Conservation (phyloP, 2,113 vertebrate species). For the Crocuta crocuta region DNA sequence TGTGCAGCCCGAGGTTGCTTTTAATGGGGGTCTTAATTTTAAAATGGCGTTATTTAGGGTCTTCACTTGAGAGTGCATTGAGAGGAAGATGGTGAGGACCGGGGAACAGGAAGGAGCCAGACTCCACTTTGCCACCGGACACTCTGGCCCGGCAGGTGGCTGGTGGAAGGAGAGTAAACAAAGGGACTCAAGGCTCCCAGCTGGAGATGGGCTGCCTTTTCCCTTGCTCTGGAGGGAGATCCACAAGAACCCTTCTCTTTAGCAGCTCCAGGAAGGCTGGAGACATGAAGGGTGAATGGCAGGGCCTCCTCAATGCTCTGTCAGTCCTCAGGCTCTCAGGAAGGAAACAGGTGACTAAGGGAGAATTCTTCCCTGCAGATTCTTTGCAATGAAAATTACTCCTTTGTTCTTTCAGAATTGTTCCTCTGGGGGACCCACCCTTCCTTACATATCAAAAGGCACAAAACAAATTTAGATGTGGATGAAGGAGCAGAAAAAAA, state of each 20-base stretch:
- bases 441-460: slow-evolving; percentile 7
- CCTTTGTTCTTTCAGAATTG: slow-evolving; percentile 30
- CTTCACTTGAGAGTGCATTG: too few relatives aligned
- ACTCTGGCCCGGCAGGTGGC: background rate
- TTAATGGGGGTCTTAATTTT: too few relatives aligned
- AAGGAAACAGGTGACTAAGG: background rate
- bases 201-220: background rate
- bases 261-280: background rate
- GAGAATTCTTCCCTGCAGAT: background rate
- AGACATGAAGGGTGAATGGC: background rate
- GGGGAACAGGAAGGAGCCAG: background rate
- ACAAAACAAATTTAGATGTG: background rate
- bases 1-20: too few relatives aligned
- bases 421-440: slow-evolving; percentile 9
- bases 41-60: too few relatives aligned
- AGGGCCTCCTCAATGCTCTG: background rate
- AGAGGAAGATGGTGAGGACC: background rate
- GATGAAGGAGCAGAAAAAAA: background rate
- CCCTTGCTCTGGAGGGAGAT: background rate
- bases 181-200: background rate
- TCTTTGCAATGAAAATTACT: background rate
- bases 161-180: background rate
- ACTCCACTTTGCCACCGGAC: background rate
- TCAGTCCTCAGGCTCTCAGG: background rate
- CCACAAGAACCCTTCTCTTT: background rate